Base-by-base conservation (phyloP, 2,797 vertebrate species). In the Dendrocincla tyrannina region DNA sequence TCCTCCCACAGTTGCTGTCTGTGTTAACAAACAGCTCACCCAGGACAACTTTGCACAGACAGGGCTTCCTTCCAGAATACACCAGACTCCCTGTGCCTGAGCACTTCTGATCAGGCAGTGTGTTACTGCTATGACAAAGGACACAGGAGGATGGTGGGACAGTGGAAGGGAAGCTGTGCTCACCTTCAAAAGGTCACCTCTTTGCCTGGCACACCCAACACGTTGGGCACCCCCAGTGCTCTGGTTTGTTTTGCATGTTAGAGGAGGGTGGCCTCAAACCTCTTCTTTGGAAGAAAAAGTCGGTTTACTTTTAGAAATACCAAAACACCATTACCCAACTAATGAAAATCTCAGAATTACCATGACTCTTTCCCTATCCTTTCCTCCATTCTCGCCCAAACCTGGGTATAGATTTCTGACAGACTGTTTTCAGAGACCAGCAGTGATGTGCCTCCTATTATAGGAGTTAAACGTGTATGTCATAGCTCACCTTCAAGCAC, bases 101-200 rank as follows among this genome's bases (percentile, higher is more conserved):
- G 52, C 27, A 12, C 24, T 56, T 64, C 49, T 49, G 41, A 25
- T 9, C 50, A 63, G 46, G 37, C 4, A 1, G 42, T 1, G 2
- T 4, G n/a, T 50, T 20, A 4, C 7, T 58, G 64, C 27, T 5
- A 0, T 1, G 14, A 55, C 3, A 2, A 59, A 64, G 33, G 49
- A n/a, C 66, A 59, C 7, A 24, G 64, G 32, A 66, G 32, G 60
- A 33, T 5, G 17, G 39, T 30, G 47, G 39, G 25, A 74, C 60
- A 77, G 50, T 1, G 56, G 59, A 90, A 66, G 55, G 19, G 15
- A 73, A 56, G 50, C 32, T 4, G 5, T 3, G 5, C 27, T 66
- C 49, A 62, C 42, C 64, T 50, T 37, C 1, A 1, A 39, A 60
- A 93, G 18, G 73, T 69, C 60, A 49, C 11, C 64, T 32, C 42